Percentiles rank a stretch among this genome's conserved stretches.
Evolutionary conservation across 2,797 vertebrate species (phyloP).

Genomic region (Antrozous pallidus): DNA sequence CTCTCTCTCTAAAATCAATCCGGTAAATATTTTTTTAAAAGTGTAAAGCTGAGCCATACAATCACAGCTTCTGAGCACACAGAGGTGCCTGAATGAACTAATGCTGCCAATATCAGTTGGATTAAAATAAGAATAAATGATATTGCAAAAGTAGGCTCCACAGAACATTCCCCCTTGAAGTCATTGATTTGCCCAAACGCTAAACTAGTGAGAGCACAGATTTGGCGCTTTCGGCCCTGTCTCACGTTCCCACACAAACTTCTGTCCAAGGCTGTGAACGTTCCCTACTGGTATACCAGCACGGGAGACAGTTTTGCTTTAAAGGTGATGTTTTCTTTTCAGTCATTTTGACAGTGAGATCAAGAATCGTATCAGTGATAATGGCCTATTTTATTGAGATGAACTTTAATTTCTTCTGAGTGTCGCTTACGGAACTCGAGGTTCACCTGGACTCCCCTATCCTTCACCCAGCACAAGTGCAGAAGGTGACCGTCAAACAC

Average conservation of each 20-base stretch:
- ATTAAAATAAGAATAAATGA: neutral
- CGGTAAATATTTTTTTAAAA: neutral
- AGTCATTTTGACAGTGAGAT: neutral
- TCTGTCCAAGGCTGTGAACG: neutral
- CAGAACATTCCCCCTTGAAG: too few relatives aligned
- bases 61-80: neutral
- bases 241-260: fast-evolving
- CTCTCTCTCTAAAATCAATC: too few relatives aligned
- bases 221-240: too few relatives aligned
- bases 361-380: constrained; percentile 1
- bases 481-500: neutral
- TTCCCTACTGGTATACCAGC: neutral
- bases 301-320: neutral
- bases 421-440: neutral
- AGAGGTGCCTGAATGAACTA: neutral
- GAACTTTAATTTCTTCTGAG: neutral
- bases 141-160: neutral
- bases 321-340: neutral
- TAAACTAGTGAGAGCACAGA: too few relatives aligned
- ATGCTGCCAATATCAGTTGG: neutral
- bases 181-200: too few relatives aligned
- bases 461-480: neutral
- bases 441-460: neutral
- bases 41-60: neutral
- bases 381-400: neutral